Evolutionary conservation across 2,113 vertebrate genomes (phyloP).

Genomic region (Cinclus cinclus): DNA sequence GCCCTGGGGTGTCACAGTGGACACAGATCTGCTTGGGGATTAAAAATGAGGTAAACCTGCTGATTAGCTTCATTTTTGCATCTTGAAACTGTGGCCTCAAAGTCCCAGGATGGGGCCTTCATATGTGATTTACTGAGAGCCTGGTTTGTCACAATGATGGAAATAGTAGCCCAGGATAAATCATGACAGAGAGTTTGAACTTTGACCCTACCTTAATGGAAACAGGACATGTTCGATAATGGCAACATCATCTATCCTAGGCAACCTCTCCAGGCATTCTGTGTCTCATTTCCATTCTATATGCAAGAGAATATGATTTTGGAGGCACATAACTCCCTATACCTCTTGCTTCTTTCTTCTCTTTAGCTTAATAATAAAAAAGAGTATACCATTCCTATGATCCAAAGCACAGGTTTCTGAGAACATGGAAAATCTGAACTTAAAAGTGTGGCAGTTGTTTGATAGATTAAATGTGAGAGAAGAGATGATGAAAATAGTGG

Average conservation of each 20-base stretch:
- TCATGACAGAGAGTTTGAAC: not conserved
- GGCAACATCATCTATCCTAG: not conserved
- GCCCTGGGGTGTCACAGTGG: not conserved
- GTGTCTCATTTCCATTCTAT: not conserved
- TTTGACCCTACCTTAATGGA: not conserved
- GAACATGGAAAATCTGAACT: not conserved
- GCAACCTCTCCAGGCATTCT: not conserved
- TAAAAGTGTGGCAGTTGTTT: rapidly evolving
- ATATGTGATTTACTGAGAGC: not conserved
- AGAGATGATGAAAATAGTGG: not conserved
- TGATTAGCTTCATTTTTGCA: not conserved
- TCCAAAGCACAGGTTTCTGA: not conserved
- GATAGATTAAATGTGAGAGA: not conserved
- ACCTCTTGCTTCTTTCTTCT: not conserved
- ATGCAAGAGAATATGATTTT: not conserved
- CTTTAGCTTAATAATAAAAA: not conserved
- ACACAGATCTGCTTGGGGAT: not conserved
- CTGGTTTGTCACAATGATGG: not conserved
- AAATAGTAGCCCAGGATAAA: not conserved
- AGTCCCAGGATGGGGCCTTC: not conserved
- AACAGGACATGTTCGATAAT: not conserved
- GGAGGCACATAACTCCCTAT: not conserved
- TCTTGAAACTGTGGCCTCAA: not conserved
- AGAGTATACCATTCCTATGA: not conserved
- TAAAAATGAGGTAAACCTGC: not conserved